Evolutionary conservation across 2,888 invertebrate species (phyloP), one percentile per base, ranked within the genome.

Genomic region (Zaprionus obscuricornis): DNA sequence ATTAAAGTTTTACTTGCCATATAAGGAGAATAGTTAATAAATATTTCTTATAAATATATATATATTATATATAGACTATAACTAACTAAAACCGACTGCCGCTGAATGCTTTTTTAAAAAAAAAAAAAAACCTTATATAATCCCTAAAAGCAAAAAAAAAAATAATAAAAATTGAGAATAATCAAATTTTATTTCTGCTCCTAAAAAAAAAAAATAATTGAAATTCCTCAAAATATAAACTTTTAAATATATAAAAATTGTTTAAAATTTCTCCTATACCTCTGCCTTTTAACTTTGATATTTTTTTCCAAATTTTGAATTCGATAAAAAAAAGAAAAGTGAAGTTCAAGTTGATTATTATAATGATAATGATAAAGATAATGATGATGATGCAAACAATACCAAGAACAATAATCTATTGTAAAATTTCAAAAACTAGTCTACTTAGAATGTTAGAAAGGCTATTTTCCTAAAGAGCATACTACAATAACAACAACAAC

Each of bases 331-430:
- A n/a, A n/a, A n/a, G n/a, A n/a, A n/a, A n/a, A n/a, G n/a, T n/a
- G n/a, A n/a, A n/a, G n/a, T n/a, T n/a, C n/a, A n/a, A n/a, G n/a
- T n/a, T n/a, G n/a, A 69, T 1, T 31, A 13, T 8, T 31, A 31
- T 55, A 59, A 65, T 50, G 58, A 56, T 60, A 67, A 73, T 37
- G 39, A 66, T 14, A 24, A 42, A 10, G 42, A 42, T 10, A 11
- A 34, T 1, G 34, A 34, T 4, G 5, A 6, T 8, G 17, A 16
- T 29, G 13, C 26, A 54, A 73, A 75, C 68, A 76, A 79, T 78
- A 79, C 78, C 63, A 78, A 82, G 85, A 82, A 82, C 81, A 82
- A 82, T 82, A 82, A 82, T 82, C 81, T 82, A 85, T 82, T 82
- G 82, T 82, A 75, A 74, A 75, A 60, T 82, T 74, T 70, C 71